Evolutionary conservation across 2,888 invertebrate genomes (phyloP), one percentile per base, ranked within the genome.

Genomic region (Holacanthella duospinosa): DNA sequence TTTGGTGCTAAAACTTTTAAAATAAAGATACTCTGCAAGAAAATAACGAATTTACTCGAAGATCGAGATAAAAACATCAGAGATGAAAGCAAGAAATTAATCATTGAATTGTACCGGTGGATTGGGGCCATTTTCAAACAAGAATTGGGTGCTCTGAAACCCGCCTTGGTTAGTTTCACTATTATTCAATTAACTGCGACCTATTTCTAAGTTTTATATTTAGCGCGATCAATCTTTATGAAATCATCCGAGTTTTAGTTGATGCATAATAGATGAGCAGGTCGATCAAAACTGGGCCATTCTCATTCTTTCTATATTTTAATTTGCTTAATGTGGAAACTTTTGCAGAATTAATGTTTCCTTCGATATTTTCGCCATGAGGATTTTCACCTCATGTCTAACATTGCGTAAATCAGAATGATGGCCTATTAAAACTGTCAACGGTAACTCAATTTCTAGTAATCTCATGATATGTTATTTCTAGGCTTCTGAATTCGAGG

Each of bases 81-180:
- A 64, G 94, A 95, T 74, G 95, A 95, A 78, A 87, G 91, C 71
- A 93, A 95, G 77, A 84, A 84, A 24, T 80, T 97, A 75, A 87
- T 90, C n/a, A 81, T 95, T 66, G 96, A 96, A 79, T 87, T 95
- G 78, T 94, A 89, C 79, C 85, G 92, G 72, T 94, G 93, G 93
- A 85, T 90, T 66, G 88, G 89, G 0, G 79, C 82, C 12, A 88
- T 90, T 0, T 82, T 93, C 69, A 89, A 88, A 76, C 86, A 90
- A 1, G 93, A 93, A 76, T 83, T 95, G 67, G 83, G 86, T 25
- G 83, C 85, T 43, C 80, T 96, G 24, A 95, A 96, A 75, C 89
- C 94, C 1, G 88, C 95, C 0, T 89, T 93, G 74, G 80, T 82
- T 71, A 67, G 70, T 62, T 36, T 36, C 36, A 36, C 36, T 36